Percentiles rank a stretch among this genome's conserved stretches.
Evolutionary conservation across 2,888 invertebrate genomes (phyloP).

Genomic region (Melipona bicolor): DNA sequence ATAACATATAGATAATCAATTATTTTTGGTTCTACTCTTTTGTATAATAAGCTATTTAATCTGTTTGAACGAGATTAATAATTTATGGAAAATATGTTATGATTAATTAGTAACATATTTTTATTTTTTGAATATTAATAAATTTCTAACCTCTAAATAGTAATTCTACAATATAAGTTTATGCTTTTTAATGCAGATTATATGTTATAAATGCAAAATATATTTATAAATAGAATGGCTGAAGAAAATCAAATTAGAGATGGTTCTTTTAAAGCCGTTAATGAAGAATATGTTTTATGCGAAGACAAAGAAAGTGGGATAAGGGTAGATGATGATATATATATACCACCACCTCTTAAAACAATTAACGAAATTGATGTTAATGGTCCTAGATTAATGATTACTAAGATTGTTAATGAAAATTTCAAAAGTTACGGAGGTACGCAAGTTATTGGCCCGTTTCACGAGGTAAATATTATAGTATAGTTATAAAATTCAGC

Average conservation of each 20-base stretch:
- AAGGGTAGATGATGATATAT: slow-evolving; percentile 90
- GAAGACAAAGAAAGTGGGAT: slow-evolving; percentile 89
- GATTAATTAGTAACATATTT: neutral
- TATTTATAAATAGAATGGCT: slow-evolving; percentile 21
- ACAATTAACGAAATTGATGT: slow-evolving; percentile 89
- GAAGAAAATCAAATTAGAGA: neutral
- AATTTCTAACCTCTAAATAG: slow-evolving; percentile 33
- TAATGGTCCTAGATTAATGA: slow-evolving; percentile 94
- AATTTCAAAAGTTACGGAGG: slow-evolving; percentile 99
- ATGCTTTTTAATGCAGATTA: neutral
- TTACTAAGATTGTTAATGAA: slow-evolving; percentile 94
- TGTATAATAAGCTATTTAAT: neutral
- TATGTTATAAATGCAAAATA: neutral
- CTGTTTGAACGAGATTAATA: neutral
- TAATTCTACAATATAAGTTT: neutral
- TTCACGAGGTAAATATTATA: slow-evolving; percentile 91
- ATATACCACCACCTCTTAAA: slow-evolving; percentile 91
- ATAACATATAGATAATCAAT: neutral
- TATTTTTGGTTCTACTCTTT: neutral
- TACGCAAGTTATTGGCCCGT: slow-evolving; percentile 93
- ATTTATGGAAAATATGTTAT: neutral
- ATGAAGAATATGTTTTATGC: slow-evolving; percentile 39
- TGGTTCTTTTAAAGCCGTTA: neutral
- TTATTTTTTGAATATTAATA: neutral
- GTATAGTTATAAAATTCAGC: neutral